Percentiles rank a stretch among this genome's conserved stretches.
Evolutionary conservation across 2,888 invertebrate genomes (phyloP).

Genomic region (Amphipyra tragopoginis): DNA sequence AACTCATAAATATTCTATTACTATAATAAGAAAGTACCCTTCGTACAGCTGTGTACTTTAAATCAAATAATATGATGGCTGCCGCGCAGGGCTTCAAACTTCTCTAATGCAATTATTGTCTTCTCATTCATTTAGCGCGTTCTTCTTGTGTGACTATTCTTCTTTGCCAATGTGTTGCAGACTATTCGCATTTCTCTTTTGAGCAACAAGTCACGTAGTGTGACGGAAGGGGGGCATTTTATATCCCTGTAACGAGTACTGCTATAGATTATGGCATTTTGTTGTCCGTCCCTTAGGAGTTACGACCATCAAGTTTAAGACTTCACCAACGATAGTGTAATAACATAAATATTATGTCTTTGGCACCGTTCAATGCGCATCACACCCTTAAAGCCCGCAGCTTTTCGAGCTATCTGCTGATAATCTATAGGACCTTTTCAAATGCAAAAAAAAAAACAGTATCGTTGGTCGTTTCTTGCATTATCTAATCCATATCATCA

Average conservation of each 20-base stretch:
- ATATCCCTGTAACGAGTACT: conserved; percentile 9
- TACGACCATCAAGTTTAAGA: conserved; percentile 30
- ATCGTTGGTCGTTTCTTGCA: too few species aligned
- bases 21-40: conserved; percentile 17
- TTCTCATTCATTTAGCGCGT: conserved; percentile 26
- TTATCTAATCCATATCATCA: too few species aligned
- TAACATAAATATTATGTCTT: conserved; percentile 21
- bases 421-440: too few species aligned
- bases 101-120: conserved; percentile 31
- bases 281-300: conserved; percentile 16
- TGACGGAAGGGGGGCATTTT: conserved; percentile 22
- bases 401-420: too few species aligned
- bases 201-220: conserved; percentile 22
- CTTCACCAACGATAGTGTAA: conserved; percentile 11
- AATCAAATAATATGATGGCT: conserved; percentile 29
- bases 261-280: conserved; percentile 39
- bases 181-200: neutral
- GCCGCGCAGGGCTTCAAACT: conserved; percentile 22
- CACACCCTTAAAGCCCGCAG: too few species aligned
- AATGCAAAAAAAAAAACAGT: too few species aligned
- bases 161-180: conserved; percentile 9
- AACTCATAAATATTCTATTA: too few species aligned
- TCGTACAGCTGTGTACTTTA: conserved; percentile 17
- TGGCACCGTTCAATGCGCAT: conserved; percentile 3
- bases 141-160: neutral